Evolutionary conservation across 92 coral and sea anemone species (phyloP).

Genomic region (Ricordea florida): DNA sequence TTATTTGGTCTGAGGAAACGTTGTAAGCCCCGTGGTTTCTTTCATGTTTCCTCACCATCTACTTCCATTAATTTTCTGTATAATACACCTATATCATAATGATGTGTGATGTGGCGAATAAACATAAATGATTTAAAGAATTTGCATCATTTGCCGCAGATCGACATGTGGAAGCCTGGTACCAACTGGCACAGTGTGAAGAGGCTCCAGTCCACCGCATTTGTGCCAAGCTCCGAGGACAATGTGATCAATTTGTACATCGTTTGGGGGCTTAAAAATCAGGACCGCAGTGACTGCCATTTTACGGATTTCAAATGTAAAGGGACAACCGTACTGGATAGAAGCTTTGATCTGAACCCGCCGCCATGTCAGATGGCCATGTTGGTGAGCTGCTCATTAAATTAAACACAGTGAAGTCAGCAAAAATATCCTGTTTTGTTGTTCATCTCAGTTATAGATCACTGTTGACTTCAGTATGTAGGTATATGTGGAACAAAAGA

Average conservation of each 20-base stretch:
- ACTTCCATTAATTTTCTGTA: too few species aligned
- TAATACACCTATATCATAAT: too few species aligned
- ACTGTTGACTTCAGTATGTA: too few species aligned
- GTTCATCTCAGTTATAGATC: too few species aligned
- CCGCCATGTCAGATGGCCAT: conserved; percentile 79
- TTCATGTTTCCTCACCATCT: too few species aligned
- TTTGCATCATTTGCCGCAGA: conserved; percentile 5
- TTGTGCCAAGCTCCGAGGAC: conserved; percentile 76
- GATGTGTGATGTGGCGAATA: too few species aligned
- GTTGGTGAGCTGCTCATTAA: conserved; percentile 74
- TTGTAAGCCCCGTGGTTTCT: too few species aligned
- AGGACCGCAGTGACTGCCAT: conserved; percentile 69
- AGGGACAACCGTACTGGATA: conserved; percentile 69
- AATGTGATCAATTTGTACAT: conserved; percentile 56
- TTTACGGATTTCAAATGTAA: conserved; percentile 76
- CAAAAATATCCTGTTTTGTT: too few species aligned
- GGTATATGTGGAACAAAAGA: too few species aligned
- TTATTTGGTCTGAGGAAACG: too few species aligned
- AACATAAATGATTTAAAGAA: not conserved
- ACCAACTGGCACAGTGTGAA: conserved; percentile 73
- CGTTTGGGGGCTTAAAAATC: conserved; percentile 75
- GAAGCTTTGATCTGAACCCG: conserved; percentile 67
- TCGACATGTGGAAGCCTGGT: conserved; percentile 69
- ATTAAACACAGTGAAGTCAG: not conserved
- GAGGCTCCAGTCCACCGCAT: conserved; percentile 45